phyloP scores from a whole-genome alignment of 2,113 vertebrate species.

The Lophius piscatorius region DNA sequence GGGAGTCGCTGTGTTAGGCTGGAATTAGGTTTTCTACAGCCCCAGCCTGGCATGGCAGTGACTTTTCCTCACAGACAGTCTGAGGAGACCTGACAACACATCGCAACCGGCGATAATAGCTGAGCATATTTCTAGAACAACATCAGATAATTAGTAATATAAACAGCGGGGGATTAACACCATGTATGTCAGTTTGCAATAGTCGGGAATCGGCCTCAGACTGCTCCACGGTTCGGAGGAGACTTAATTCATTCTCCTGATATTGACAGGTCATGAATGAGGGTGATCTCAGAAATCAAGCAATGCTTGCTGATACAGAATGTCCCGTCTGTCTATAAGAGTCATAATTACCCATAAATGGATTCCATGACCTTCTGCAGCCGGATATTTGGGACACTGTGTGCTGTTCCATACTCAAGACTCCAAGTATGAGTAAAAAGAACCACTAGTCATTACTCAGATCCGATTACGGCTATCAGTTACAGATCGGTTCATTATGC shows the following conservation, averaged over 20 bases:
- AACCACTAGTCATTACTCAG: too few relatives aligned
- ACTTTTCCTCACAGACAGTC: slow-evolving; percentile 52
- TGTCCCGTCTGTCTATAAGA: too few relatives aligned
- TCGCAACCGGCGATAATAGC: slow-evolving; percentile 45
- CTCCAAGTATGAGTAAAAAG: too few relatives aligned
- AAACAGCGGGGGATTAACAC: slow-evolving; percentile 39
- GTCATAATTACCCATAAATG: too few relatives aligned
- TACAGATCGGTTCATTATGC: too few relatives aligned
- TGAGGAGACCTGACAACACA: slow-evolving; percentile 41
- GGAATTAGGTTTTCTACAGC: slow-evolving; percentile 65
- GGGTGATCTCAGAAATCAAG: slow-evolving; percentile 2
- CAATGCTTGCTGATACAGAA: not conserved
- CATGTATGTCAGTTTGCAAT: slow-evolving; percentile 42
- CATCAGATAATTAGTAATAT: slow-evolving; percentile 35
- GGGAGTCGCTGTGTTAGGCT: slow-evolving; percentile 58
- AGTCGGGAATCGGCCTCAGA: slow-evolving; percentile 18
- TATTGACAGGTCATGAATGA: slow-evolving; percentile 24
- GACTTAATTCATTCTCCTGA: slow-evolving; percentile 16
- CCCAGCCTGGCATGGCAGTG: slow-evolving; percentile 51
- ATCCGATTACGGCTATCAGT: too few relatives aligned
- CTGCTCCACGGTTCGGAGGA: slow-evolving; percentile 17
- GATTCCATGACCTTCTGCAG: too few relatives aligned
- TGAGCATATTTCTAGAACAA: slow-evolving; percentile 53
- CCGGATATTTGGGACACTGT: too few relatives aligned
- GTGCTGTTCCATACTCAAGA: too few relatives aligned